Base-by-base conservation (phyloP, 2,888 invertebrate species). In the Drosophila niveifrons region DNA sequence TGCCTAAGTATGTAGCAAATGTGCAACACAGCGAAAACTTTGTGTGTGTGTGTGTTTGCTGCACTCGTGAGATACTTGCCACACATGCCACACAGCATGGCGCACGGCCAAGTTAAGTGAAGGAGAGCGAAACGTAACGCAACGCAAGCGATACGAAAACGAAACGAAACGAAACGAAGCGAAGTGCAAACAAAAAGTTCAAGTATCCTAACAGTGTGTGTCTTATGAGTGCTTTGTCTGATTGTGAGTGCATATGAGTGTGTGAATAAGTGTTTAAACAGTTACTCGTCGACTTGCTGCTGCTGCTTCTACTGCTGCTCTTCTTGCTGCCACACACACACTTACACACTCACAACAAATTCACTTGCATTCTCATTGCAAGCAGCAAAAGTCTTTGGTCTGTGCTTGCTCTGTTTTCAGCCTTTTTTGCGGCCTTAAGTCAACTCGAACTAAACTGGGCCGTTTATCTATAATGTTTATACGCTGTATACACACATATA, bases 211-310 rank as follows among this genome's bases (percentile, higher is more conserved):
- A 75, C 85, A 82, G 64, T 69, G 70, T 69, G 70, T 75, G 70
- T 75, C 79, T 75, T 75, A 75, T 79, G 79, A 79, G 79, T 75
- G 75, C 70, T 75, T 75, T 79, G 64, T 79, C 75, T 75, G 76
- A 79, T 79, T 75, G 75, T 74, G 68, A 63, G 75, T 61, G 51
- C 29, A 50, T 47, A 47, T 48, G 66, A 34, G 72, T 74, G 64
- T 66, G 78, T 72, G 72, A 50, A 62, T 79, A 69, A 79, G 75
- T 75, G 75, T 75, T 75, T 75, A 79, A 75, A 75, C 61, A 79
- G 70, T 79, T 75, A 75, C 76, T 62, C 47, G 39, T 62, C 47
- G 39, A 29, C 58, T 47, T 52, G 65, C 72, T 63, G 23, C 23
- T 23, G 23, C 23, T 1, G 23, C 43, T 43, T 63, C 58, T 31